These are phyloP conservation scores for Ctenochaetus hawaiiensis DNA, from an alignment of 2,797 vertebrate species.

Conservation along the genomic window DNA sequence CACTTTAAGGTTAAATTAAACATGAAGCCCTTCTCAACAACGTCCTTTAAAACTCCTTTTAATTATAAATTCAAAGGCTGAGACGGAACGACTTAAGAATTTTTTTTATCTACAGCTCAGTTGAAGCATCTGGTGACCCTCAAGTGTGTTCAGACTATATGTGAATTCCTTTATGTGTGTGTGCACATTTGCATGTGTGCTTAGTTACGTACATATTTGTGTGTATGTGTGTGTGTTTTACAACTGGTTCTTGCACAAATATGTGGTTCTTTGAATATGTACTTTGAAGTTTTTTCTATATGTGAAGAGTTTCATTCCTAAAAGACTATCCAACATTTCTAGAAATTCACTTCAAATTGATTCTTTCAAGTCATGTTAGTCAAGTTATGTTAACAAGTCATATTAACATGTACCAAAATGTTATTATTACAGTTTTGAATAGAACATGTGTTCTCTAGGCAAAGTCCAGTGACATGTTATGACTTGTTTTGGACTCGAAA, in stretches of 20 bases:
- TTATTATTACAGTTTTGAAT: neutral
- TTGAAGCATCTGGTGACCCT: conserved; percentile 19
- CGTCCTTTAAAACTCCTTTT: neutral
- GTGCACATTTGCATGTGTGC: conserved; percentile 23
- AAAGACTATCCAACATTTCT: neutral
- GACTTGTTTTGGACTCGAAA: too few relatives aligned
- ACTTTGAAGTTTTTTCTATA: neutral
- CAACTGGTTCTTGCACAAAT: conserved; percentile 32
- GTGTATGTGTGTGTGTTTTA: conserved; percentile 22
- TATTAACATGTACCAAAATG: neutral
- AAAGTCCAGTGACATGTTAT: neutral
- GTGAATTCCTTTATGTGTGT: conserved; percentile 24
- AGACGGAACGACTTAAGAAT: neutral
- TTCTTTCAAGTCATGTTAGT: neutral
- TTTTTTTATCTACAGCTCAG: neutral
- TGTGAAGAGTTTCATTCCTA: conserved; percentile 38
- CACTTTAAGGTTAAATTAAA: neutral
- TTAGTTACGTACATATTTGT: neutral
- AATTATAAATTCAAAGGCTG: neutral
- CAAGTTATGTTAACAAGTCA: neutral
- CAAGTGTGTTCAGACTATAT: conserved; percentile 26
- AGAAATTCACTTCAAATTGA: neutral
- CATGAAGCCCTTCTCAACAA: neutral
- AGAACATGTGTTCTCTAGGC: neutral
- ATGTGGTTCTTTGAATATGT: neutral